These are phyloP conservation scores for Unio pictorum DNA, from an alignment of 2,888 invertebrate genomes.

Conservation along the genomic window DNA sequence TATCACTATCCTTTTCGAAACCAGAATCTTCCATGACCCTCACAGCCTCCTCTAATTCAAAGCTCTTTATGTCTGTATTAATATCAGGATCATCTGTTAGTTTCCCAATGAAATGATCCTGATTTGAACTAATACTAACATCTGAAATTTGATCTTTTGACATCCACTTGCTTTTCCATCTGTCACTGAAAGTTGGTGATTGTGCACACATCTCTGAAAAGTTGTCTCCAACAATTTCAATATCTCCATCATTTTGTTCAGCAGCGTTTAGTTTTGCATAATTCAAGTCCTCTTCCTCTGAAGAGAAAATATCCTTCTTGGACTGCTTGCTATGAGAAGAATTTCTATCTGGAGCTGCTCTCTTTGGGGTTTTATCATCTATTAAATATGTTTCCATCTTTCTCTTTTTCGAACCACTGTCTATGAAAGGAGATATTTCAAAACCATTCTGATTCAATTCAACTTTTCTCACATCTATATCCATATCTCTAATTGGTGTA, in stretches of 20 bases:
- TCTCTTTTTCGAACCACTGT: background rate
- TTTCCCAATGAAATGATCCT: slow-evolving; percentile 2
- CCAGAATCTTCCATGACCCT: too few species aligned
- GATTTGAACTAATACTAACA: background rate
- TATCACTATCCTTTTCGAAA: too few species aligned
- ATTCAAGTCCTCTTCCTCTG: background rate
- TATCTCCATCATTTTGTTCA: slow-evolving; percentile 28
- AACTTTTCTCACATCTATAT: background rate
- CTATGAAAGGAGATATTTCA: too few species aligned
- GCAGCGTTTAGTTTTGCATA: background rate
- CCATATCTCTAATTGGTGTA: too few species aligned
- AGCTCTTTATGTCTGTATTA: background rate
- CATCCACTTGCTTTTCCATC: slow-evolving; percentile 1
- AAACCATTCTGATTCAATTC: background rate
- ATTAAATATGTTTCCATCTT: background rate
- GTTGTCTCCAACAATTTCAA: slow-evolving; percentile 43
- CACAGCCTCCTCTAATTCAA: too few species aligned
- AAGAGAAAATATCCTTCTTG: too few species aligned
- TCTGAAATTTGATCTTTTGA: background rate
- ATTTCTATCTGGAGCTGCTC: too few species aligned
- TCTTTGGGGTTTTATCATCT: background rate
- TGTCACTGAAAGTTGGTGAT: slow-evolving; percentile 23
- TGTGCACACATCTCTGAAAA: slow-evolving; percentile 22
- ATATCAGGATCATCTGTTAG: background rate
- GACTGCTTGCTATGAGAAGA: too few species aligned